Evolutionary conservation across 1,140 invertebrate species (phyloP).

Genomic region (Drosophila navojoa): DNA sequence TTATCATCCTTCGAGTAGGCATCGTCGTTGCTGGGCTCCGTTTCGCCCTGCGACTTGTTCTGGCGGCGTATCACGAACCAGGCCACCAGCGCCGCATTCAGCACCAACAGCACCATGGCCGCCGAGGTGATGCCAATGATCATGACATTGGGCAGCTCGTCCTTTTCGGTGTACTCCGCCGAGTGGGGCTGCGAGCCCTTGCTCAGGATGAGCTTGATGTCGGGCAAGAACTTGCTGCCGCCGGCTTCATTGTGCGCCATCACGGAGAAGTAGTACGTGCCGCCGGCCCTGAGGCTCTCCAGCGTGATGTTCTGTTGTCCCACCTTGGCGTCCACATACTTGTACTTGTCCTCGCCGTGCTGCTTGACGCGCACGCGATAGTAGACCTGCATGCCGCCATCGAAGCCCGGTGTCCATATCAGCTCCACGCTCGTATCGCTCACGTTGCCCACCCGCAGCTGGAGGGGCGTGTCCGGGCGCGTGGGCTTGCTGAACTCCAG

Average conservation of each 20-base stretch:
- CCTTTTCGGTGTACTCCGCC: conserved; percentile 87
- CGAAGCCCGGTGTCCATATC: conserved; percentile 95
- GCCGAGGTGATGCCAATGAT: conserved; percentile 92
- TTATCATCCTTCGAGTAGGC: conserved; percentile 92
- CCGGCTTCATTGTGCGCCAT: conserved; percentile 94
- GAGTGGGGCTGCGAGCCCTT: conserved; percentile 86
- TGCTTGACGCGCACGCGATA: conserved; percentile 90
- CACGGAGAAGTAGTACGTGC: conserved; percentile 94
- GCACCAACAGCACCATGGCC: conserved; percentile 89
- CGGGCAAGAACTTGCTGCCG: conserved; percentile 91
- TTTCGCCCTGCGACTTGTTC: conserved; percentile 86
- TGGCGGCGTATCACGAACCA: conserved; percentile 90
- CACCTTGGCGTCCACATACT: conserved; percentile 91
- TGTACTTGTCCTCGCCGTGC: conserved; percentile 85
- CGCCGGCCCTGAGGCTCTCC: conserved; percentile 90
- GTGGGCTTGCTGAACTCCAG: conserved; percentile 93
- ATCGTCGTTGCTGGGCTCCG: conserved; percentile 89
- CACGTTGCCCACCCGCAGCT: conserved; percentile 90
- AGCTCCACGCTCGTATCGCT: conserved; percentile 93
- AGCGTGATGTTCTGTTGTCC: conserved; percentile 89
- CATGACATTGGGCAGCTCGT: conserved; percentile 90
- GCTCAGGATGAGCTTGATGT: conserved; percentile 88
- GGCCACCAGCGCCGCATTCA: conserved; percentile 92
- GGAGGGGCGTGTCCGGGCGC: conserved; percentile 91
- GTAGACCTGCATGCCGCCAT: conserved; percentile 93